A percentile compares a stretch with the other conserved stretches of the same genome.
Conservation (phyloP, 1,140 invertebrate genomes). For the Trachelipus rathkii region DNA sequence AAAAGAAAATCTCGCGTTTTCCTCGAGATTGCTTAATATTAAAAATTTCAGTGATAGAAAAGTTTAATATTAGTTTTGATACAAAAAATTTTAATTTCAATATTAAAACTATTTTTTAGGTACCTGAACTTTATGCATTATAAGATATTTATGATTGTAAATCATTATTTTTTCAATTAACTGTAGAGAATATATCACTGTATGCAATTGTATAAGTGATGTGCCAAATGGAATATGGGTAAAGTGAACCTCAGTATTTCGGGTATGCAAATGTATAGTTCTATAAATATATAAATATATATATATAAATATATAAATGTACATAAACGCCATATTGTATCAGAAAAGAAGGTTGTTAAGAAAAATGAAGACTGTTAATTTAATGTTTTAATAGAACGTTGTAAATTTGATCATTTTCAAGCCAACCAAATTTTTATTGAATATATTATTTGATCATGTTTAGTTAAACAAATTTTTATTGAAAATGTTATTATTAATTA, state of each 20-base stretch:
- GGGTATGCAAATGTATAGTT: not conserved
- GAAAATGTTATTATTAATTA: not conserved
- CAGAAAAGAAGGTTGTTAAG: not conserved
- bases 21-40: too few species aligned
- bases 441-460: not conserved
- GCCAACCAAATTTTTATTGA: not conserved
- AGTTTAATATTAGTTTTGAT: not conserved
- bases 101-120: not conserved
- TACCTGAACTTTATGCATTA: constrained; percentile 10
- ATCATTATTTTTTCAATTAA: constrained; percentile 1
- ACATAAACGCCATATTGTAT: not conserved
- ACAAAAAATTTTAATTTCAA: not conserved
- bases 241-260: not conserved
- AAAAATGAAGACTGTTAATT: not conserved
- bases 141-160: not conserved
- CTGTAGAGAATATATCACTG: not conserved
- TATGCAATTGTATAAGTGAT: not conserved
- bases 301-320: not conserved
- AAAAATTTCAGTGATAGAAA: too few species aligned
- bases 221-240: constrained; percentile 2
- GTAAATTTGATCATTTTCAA: not conserved
- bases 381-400: not conserved
- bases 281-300: not conserved
- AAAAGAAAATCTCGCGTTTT: too few species aligned
- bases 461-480: not conserved